phyloP scores from a whole-genome alignment of 2,797 vertebrate species.

The Sebastes taczanowskii region DNA sequence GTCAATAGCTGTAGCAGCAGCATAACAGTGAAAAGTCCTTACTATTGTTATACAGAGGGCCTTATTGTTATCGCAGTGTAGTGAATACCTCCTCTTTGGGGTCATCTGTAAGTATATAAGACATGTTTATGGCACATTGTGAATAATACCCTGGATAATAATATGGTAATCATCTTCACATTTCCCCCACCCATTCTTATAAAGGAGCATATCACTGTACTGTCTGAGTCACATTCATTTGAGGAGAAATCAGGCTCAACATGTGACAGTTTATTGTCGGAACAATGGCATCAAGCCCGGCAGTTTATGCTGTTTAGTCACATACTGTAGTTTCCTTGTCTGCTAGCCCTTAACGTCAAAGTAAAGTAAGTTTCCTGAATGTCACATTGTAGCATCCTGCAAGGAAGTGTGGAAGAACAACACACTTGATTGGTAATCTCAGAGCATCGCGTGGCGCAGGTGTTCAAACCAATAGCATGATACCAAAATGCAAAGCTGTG shows the following conservation, averaged over 20 bases:
- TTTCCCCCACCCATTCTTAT: neutral
- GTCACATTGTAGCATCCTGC: constrained; percentile 28
- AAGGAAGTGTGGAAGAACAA: constrained; percentile 20
- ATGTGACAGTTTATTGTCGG: constrained; percentile 9
- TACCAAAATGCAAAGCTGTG: constrained; percentile 38
- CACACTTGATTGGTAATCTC: constrained; percentile 30
- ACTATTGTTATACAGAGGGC: constrained; percentile 15
- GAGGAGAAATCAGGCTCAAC: constrained; percentile 38
- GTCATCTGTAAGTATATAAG: constrained; percentile 45
- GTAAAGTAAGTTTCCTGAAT: constrained; percentile 40
- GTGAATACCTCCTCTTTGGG: constrained; percentile 46
- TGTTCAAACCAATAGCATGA: constrained; percentile 6
- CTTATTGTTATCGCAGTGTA: constrained; percentile 27
- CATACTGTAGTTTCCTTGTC: constrained; percentile 21
- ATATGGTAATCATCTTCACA: constrained; percentile 19
- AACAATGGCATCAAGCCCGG: constrained; percentile 25
- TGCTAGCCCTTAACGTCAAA: constrained; percentile 68
- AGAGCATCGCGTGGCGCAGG: constrained; percentile 12
- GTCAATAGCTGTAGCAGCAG: constrained; percentile 23
- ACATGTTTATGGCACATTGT: constrained; percentile 70
- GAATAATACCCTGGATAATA: constrained; percentile 72
- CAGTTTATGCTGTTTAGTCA: constrained; percentile 49
- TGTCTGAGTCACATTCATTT: constrained; percentile 25
- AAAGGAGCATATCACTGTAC: neutral
- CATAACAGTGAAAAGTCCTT: constrained; percentile 42